A percentile compares a stretch with the other conserved stretches of the same genome.
Conservation (phyloP, 2,113 vertebrate genomes). For the Morone chrysops region DNA sequence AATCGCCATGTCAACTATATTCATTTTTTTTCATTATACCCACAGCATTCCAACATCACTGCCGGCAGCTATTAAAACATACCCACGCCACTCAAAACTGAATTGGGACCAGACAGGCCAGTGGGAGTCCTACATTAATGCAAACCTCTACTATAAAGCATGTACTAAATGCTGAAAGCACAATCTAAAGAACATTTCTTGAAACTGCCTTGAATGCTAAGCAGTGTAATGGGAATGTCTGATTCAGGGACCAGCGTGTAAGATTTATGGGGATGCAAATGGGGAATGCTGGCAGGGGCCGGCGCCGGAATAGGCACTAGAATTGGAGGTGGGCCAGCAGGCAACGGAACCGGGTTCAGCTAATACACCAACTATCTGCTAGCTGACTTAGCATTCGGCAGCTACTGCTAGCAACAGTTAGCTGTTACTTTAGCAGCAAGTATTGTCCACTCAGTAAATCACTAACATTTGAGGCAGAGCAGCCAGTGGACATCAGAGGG, state of each 20-base stretch:
- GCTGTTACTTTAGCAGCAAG: too few species aligned
- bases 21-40: constrained; percentile 43
- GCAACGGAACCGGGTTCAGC: too few species aligned
- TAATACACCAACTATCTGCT: too few species aligned
- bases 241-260: constrained; percentile 1
- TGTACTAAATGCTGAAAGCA: not conserved
- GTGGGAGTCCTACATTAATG: constrained; percentile 12
- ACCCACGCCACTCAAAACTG: not conserved
- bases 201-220: not conserved
- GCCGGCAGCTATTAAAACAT: constrained; percentile 30
- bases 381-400: too few species aligned
- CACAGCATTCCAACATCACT: not conserved
- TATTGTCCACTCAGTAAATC: too few species aligned
- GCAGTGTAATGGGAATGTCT: not conserved
- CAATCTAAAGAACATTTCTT: not conserved
- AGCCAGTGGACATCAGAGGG: too few species aligned
- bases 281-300: too few species aligned
- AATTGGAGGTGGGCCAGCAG: too few species aligned
- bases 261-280: too few species aligned
- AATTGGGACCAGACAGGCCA: not conserved
- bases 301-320: too few species aligned
- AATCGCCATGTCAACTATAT: constrained; percentile 31
- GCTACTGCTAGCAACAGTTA: too few species aligned
- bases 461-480: too few species aligned
- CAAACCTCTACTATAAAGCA: not conserved